Base-by-base conservation (phyloP, 2,113 vertebrate species). In the Eretmochelys imbricata region DNA sequence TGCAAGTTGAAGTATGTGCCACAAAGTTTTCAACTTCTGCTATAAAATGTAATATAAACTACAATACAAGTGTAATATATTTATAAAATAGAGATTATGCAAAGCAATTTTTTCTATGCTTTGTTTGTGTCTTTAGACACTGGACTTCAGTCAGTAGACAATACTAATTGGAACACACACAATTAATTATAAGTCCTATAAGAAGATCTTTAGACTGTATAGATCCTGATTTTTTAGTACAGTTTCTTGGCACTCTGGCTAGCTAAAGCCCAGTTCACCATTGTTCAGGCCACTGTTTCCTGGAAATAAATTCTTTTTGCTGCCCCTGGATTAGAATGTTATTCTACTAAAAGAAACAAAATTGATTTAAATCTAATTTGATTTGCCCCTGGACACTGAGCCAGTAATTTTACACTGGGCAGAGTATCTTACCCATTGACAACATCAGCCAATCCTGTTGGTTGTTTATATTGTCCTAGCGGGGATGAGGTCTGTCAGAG, bases 361-460 rank as follows among this genome's bases (percentile, higher is more conserved):
- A 0, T 0, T 0, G 1, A 48, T 89, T 78, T 4, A 0, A 3
- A 2, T 2, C 12, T 6, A 2, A 53, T 57, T 50, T 17, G 19
- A 19, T 91, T 82, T 79, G 4, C 20, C 11, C 14, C 38, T 82
- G 84, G 38, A 29, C 79, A 76, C 5, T 82, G 38, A 91, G 92
- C 1, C 2, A 80, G 48, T 29, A 80, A 59, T 0, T 65, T 16
- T 4, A 19, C 17, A 8, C 5, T 35, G 1, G 2, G 38, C 80
- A 6, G 3, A 80, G 46, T 38, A 82, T 25, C 25, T 5, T 75
- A 49, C 17, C 7, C 20, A 4, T 38, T 54, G 29, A 12, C 59
- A 10, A 50, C 16, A 75, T 49, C 10, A 59, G 2, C 0, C 8
- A n/a, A 11, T 59, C 9, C 4, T 65, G n/a, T 54, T 42, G 1